Evolutionary conservation across 1,140 invertebrate genomes (phyloP), one percentile per base, ranked within the genome.

Genomic region (Diabrotica virgifera): DNA sequence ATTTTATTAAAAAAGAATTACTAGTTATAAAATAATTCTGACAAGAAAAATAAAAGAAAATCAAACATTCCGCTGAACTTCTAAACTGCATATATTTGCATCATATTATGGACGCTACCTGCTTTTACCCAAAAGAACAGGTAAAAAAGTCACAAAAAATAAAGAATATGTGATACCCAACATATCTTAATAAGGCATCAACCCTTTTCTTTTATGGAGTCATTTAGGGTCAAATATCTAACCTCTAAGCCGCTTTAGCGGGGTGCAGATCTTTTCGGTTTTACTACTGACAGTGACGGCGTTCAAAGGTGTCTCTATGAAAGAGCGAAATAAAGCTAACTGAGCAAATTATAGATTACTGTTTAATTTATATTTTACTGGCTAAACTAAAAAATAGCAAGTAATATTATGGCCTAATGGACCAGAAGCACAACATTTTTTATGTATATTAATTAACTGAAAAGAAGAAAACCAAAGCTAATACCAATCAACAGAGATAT

Each of bases 11-110:
- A 24, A 24, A 24, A 24, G 24, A 24, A 24, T 46, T 46, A 46
- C 8, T 6, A 46, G 40, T n/a, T 46, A 46, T 46, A 46, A 46
- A 24, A 46, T n/a, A n/a, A 57, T 57, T n/a, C 24, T 57, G 12
- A 36, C 55, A 57, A 57, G 11, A 57, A 57, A 36, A 57, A 57
- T 57, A 13, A 57, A 57, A 53, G 52, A 12, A 53, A 53, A 57
- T 57, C 55, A 12, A 57, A 57, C 55, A 57, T 36, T 36, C 36
- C 36, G 36, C 36, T n/a, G 7, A 57, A 57, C n/a, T 36, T 57
- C n/a, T 57, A 57, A 57, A 37, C 55, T 57, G 55, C 55, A 57
- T 57, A 57, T n/a, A 57, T 57, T 57, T 57, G 55, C 55, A 57
- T 57, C 36, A n/a, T 12, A 57, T 37, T 14, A 57, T 40, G 36